These are phyloP conservation scores for Oxygymnocypris stewartii DNA, from an alignment of 2,113 vertebrate species.

Conservation along the genomic window DNA sequence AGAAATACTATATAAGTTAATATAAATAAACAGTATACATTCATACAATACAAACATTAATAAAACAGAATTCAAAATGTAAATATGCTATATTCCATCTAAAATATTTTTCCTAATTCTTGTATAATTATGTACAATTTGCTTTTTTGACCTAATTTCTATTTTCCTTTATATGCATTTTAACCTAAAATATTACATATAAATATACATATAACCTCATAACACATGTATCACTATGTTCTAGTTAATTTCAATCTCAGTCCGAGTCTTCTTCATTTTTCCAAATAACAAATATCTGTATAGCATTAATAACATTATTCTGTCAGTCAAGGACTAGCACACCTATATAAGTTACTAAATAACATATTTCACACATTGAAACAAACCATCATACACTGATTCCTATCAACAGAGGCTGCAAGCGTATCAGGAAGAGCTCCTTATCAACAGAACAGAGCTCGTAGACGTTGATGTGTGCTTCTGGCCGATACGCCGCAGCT, in stretches of 20 bases:
- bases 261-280: too few species aligned
- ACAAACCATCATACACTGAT: background rate
- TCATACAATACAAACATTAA: too few species aligned
- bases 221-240: too few species aligned
- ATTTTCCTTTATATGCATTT: background rate
- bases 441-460: constrained; percentile 28
- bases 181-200: background rate
- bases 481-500: constrained; percentile 45
- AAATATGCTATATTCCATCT: background rate
- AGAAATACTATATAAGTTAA: too few species aligned
- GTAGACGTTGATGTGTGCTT: constrained; percentile 17
- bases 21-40: background rate
- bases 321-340: too few species aligned
- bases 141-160: background rate
- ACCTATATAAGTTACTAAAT: too few species aligned
- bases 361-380: too few species aligned
- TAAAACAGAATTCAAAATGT: background rate
- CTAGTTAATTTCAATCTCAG: too few species aligned
- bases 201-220: background rate
- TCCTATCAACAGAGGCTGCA: background rate
- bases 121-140: background rate
- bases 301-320: too few species aligned
- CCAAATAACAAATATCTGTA: too few species aligned
- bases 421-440: background rate
- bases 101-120: background rate